Percentiles rank a stretch among this genome's conserved stretches.
These are phyloP conservation scores for Hylaeus anthracinus DNA, from an alignment of 1,140 invertebrate species.

Conservation along the genomic window DNA sequence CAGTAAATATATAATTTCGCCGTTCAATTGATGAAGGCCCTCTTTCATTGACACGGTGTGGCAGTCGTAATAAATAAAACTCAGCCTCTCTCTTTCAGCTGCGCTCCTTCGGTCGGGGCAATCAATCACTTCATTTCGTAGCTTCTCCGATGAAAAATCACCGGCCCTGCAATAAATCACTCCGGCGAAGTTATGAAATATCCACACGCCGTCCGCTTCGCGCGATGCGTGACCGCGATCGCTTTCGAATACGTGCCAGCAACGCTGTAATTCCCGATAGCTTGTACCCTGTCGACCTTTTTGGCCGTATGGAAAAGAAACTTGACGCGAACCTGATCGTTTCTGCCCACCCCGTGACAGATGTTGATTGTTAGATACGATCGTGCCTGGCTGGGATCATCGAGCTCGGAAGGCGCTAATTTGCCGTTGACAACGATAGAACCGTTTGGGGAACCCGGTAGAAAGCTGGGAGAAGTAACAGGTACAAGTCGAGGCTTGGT, in stretches of 20 bases:
- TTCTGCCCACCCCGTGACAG: not conserved
- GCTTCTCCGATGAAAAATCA: conserved; percentile 62
- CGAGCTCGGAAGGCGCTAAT: not conserved
- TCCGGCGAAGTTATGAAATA: conserved; percentile 60
- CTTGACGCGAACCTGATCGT: not conserved
- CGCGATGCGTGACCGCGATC: conserved; percentile 56
- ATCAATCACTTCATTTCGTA: conserved; percentile 65
- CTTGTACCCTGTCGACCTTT: conserved; percentile 16
- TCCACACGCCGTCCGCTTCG: conserved; percentile 52
- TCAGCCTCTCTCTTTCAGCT: not conserved
- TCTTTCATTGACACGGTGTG: not conserved
- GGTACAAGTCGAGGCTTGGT: not conserved
- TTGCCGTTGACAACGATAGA: not conserved
- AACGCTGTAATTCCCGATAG: conserved; percentile 21
- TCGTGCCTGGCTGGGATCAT: not conserved
- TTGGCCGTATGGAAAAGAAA: not conserved
- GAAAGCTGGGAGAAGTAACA: too few species aligned
- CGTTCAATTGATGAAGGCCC: not conserved
- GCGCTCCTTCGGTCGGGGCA: conserved; percentile 45
- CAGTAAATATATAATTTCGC: conserved; percentile 9
- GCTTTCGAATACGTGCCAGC: conserved; percentile 44
- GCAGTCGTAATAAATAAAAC: conserved; percentile 43
- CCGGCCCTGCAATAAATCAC: conserved; percentile 61
- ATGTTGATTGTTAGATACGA: not conserved
- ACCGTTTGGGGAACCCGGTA: not conserved